phyloP scores from a whole-genome alignment of 2,113 vertebrate genomes.

The Stercorarius parasiticus region DNA sequence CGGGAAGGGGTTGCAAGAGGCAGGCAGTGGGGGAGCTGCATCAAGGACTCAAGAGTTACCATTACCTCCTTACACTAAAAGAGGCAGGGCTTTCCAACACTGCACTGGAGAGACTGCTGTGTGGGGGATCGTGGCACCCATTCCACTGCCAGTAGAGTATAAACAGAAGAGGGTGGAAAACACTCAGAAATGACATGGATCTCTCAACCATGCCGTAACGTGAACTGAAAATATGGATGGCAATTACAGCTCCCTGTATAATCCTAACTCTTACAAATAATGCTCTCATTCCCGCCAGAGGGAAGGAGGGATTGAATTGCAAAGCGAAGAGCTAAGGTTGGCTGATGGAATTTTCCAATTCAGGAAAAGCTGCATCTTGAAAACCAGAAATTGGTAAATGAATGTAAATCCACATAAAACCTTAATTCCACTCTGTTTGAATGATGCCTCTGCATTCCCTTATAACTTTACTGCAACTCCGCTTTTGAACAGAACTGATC shows the following conservation, averaged over 20 bases:
- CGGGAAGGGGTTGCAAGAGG: not conserved
- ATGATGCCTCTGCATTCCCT: not conserved
- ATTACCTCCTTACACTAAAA: not conserved
- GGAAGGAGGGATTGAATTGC: not conserved
- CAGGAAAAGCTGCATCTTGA: not conserved
- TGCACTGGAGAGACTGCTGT: not conserved
- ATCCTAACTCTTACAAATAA: not conserved
- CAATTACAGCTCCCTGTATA: not conserved
- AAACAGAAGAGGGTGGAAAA: not conserved
- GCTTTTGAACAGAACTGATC: not conserved
- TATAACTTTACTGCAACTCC: not conserved
- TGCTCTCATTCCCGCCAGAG: not conserved
- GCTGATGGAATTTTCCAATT: not conserved
- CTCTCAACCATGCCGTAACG: not conserved
- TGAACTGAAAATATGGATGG: not conserved
- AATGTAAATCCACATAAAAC: slow-evolving; percentile 38
- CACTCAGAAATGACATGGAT: not conserved
- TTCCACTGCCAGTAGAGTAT: not conserved
- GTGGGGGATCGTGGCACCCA: fast-evolving
- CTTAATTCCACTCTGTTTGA: not conserved
- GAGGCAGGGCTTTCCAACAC: not conserved
- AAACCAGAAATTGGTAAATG: slow-evolving; percentile 13
- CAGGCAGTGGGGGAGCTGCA: not conserved
- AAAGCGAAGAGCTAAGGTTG: not conserved
- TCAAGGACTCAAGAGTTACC: not conserved